Conservation (phyloP, 1,140 invertebrate species). For the Pachyrhynchus sulphureomaculatus region DNA sequence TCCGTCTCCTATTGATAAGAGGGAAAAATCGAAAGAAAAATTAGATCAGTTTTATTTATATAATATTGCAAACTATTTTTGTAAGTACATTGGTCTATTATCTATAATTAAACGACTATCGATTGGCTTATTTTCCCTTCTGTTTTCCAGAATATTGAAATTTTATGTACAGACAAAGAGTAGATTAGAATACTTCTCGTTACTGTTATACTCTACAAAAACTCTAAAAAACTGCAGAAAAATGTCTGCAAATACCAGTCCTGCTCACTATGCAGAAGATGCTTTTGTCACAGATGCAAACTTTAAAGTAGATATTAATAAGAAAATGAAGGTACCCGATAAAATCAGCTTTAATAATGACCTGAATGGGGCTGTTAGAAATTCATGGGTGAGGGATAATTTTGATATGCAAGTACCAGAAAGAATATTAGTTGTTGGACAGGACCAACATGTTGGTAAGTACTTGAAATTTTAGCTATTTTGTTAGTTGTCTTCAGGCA, state of each 20-base stretch:
- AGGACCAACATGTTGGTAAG: constrained; percentile 75
- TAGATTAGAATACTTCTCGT: neutral
- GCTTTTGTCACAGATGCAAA: constrained; percentile 67
- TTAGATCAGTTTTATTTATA: too few relatives aligned
- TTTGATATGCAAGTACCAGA: constrained; percentile 90
- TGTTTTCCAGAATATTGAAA: neutral
- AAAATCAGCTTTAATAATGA: constrained; percentile 71
- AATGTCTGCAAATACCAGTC: constrained; percentile 46
- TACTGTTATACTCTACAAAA: neutral
- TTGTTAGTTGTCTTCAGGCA: too few relatives aligned
- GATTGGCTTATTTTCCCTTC: neutral
- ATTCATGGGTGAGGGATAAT: constrained; percentile 70
- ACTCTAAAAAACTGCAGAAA: constrained; percentile 2
- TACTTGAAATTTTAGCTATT: too few relatives aligned
- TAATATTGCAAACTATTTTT: too few relatives aligned
- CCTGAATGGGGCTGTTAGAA: constrained; percentile 58
- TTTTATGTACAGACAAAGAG: neutral
- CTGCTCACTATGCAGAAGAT: constrained; percentile 55
- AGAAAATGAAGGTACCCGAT: constrained; percentile 77
- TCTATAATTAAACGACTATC: neutral
- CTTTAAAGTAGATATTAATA: constrained; percentile 72
- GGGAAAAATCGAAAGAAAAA: neutral
- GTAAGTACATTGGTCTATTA: too few relatives aligned
- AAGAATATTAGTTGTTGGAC: constrained; percentile 80
- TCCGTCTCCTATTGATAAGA: neutral